Conservation (phyloP, 37 sponge, comb jelly and placozoan species). For the Ianthella basta region DNA sequence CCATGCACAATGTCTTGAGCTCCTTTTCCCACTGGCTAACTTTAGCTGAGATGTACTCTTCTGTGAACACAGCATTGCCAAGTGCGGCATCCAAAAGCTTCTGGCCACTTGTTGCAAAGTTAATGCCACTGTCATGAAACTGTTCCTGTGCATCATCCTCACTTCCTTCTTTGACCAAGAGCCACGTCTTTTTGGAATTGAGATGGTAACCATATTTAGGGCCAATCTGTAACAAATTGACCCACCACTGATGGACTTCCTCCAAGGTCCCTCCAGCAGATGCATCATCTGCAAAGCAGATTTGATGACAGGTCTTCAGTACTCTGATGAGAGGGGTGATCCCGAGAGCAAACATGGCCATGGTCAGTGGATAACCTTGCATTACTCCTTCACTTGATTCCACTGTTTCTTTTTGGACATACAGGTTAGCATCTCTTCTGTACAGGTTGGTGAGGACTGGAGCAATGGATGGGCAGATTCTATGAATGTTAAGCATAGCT, state of each 20-base stretch:
- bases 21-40: too few species aligned
- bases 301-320: not conserved
- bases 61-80: not conserved
- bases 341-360: too few species aligned
- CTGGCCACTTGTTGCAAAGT: conserved; percentile 6
- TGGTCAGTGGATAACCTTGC: not conserved
- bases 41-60: not conserved
- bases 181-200: not conserved
- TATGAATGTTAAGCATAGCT: not conserved
- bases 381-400: not conserved
- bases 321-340: not conserved
- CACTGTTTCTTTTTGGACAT: not conserved
- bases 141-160: not conserved
- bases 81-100: not conserved
- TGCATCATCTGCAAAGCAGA: not conserved
- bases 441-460: not conserved
- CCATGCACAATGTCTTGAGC: too few species aligned
- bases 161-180: not conserved
- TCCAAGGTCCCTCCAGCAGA: not conserved
- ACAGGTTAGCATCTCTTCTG: not conserved
- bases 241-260: not conserved
- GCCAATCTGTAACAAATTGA: not conserved
- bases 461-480: not conserved
- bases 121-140: not conserved
- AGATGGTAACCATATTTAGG: conserved; percentile 2